These are phyloP conservation scores for Limanda limanda DNA, from an alignment of 2,113 vertebrate species.

Conservation along the genomic window DNA sequence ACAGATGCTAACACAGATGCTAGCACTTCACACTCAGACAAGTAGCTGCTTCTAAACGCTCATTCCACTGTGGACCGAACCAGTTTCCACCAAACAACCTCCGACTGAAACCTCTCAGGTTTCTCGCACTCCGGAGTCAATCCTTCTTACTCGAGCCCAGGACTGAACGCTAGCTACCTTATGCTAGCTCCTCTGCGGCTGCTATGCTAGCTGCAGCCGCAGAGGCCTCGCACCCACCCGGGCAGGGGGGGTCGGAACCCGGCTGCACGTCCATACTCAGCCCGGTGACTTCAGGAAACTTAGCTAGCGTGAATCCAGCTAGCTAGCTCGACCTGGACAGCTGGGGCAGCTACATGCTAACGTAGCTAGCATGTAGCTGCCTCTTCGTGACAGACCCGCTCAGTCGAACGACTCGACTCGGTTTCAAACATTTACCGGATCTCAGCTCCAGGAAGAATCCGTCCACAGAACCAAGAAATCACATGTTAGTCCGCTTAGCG, in stretches of 20 bases:
- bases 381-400: background rate
- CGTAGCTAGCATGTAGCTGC: conserved; percentile 29
- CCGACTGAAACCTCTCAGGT: too few relatives aligned
- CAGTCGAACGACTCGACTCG: too few relatives aligned
- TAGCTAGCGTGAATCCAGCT: conserved; percentile 3
- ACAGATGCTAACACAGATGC: too few relatives aligned
- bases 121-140: too few relatives aligned
- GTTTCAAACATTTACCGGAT: conserved; percentile 36
- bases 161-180: conserved; percentile 8
- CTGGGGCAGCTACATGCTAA: conserved; percentile 60
- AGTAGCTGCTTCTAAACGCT: too few relatives aligned
- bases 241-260: background rate
- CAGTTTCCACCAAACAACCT: too few relatives aligned
- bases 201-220: background rate
- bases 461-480: background rate
- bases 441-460: conserved; percentile 32
- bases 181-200: too few relatives aligned
- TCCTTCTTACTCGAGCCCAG: too few relatives aligned
- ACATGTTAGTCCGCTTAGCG: conserved; percentile 47
- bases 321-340: conserved; percentile 36
- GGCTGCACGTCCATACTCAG: rapidly evolving
- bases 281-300: background rate
- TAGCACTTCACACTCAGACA: too few relatives aligned
- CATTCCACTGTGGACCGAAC: too few relatives aligned
- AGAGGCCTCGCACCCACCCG: background rate